phyloP scores from a whole-genome alignment of 1,140 invertebrate species.

The Streblospio benedicti region DNA sequence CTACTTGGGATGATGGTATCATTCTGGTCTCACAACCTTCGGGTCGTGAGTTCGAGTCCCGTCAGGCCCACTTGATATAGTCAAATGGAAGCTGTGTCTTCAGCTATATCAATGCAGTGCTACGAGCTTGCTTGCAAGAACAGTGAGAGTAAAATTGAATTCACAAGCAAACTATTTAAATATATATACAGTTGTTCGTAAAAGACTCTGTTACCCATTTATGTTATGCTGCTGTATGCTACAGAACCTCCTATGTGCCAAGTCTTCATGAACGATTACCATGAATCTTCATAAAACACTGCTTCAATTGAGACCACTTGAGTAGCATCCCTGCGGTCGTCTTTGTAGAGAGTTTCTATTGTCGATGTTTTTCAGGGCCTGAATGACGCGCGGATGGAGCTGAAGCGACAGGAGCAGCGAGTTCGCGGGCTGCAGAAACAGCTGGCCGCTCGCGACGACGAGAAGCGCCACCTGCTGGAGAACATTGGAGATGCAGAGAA shows the following conservation, averaged over 20 bases:
- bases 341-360: too few relatives aligned
- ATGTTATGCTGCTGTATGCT: neutral
- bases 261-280: neutral
- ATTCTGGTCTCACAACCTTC: too few relatives aligned
- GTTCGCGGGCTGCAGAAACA: conserved; percentile 35
- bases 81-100: too few relatives aligned
- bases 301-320: too few relatives aligned
- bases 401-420: conserved; percentile 34
- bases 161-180: too few relatives aligned
- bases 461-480: conserved; percentile 30
- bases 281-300: neutral
- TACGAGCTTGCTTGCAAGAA: too few relatives aligned
- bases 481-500: conserved; percentile 41
- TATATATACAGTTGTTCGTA: neutral
- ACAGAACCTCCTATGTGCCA: neutral
- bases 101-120: too few relatives aligned
- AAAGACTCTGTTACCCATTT: neutral
- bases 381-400: conserved; percentile 30
- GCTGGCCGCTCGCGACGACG: conserved; percentile 28
- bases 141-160: too few relatives aligned
- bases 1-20: too few relatives aligned
- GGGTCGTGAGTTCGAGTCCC: too few relatives aligned
- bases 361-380: conserved; percentile 24
- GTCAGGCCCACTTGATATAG: too few relatives aligned
- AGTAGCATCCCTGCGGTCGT: too few relatives aligned